Evolutionary conservation across 1,140 invertebrate species (phyloP).

Genomic region (Chionoecetes opilio): DNA sequence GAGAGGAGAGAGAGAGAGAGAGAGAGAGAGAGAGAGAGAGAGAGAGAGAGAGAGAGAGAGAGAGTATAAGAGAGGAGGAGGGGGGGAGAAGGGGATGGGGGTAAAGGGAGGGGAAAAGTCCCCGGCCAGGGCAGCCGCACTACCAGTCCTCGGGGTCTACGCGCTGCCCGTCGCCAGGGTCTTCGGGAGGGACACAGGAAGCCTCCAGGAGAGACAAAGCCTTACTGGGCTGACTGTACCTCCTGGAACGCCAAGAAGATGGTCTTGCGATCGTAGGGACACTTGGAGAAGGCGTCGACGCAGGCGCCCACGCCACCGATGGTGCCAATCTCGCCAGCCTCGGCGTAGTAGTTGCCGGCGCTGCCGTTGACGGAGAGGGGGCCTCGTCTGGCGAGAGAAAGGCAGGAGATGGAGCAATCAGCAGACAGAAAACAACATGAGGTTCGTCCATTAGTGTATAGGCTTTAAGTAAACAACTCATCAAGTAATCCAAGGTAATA

Average conservation of each 20-base stretch:
- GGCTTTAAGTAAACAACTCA: no score
- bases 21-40: constrained; percentile 27
- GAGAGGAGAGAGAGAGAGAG: not conserved
- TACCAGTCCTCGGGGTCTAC: no score
- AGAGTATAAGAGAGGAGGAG: not conserved
- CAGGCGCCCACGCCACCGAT: not conserved
- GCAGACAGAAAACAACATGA: no score
- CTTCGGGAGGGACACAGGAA: no score
- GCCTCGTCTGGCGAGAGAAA: not conserved
- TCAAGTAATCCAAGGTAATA: not conserved
- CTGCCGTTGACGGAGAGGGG: constrained; percentile 46
- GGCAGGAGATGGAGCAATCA: no score
- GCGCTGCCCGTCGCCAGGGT: no score
- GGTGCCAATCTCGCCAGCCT: not conserved
- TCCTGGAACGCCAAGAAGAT: constrained; percentile 59
- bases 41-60: constrained; percentile 27
- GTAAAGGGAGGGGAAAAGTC: not conserved
- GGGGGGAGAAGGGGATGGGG: not conserved
- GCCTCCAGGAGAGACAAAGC: not conserved
- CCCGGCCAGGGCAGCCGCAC: no score
- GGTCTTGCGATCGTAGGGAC: constrained; percentile 49
- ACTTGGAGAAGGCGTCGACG: constrained; percentile 33
- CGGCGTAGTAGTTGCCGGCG: constrained; percentile 35
- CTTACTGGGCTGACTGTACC: not conserved
- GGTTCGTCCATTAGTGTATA: no score